Evolutionary conservation across 1,140 invertebrate genomes (phyloP).

Genomic region (Scylla paramamosain): DNA sequence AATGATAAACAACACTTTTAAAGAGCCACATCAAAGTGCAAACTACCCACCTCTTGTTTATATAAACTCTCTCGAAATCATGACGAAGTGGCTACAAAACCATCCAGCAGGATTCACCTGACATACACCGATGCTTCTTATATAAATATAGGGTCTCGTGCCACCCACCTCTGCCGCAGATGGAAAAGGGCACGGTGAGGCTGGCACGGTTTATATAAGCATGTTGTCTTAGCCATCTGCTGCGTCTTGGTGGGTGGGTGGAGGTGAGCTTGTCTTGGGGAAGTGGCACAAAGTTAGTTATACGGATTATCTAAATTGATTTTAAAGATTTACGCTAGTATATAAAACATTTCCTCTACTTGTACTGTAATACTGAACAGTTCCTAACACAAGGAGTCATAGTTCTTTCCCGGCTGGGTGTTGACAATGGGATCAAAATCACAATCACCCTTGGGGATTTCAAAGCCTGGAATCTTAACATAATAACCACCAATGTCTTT

Average conservation of each 20-base stretch:
- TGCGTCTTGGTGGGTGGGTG: neutral
- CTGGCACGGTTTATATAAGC: neutral
- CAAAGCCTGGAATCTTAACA: slow-evolving; percentile 68
- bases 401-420: slow-evolving; percentile 18
- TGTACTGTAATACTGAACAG: slow-evolving; percentile 17
- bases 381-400: slow-evolving; percentile 63
- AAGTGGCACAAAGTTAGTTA: neutral
- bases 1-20: neutral
- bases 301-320: neutral
- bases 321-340: neutral
- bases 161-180: neutral
- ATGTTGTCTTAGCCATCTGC: neutral
- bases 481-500: slow-evolving; percentile 73
- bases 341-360: slow-evolving; percentile 4
- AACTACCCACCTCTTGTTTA: neutral
- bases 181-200: neutral
- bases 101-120: neutral
- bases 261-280: neutral
- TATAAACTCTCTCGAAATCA: neutral
- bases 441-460: slow-evolving; percentile 53
- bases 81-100: neutral
- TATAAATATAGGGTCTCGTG: neutral
- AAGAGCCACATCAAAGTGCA: neutral
- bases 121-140: neutral
- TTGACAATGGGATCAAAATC: slow-evolving; percentile 13